These are phyloP conservation scores for Ceratina calcarata DNA, from an alignment of 1,140 invertebrate genomes.

Conservation along the genomic window DNA sequence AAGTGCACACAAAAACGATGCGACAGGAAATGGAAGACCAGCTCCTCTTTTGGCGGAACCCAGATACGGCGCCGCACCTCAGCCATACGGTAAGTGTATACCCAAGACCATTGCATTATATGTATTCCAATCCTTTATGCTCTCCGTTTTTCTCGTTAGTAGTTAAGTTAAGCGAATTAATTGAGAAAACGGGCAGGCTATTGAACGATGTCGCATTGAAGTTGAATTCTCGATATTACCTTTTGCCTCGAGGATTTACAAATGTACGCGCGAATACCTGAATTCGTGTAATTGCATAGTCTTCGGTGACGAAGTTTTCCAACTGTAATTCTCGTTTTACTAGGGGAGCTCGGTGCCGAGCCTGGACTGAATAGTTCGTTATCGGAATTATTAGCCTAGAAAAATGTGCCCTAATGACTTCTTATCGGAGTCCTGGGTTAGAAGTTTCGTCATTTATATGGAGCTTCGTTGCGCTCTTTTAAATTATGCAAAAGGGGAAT, in stretches of 20 bases:
- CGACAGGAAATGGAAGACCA: slow-evolving; percentile 83
- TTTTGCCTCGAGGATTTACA: background rate
- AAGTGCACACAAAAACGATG: slow-evolving; percentile 78
- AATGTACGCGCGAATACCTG: slow-evolving; percentile 9
- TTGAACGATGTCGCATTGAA: background rate
- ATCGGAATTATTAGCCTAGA: slow-evolving; percentile 19
- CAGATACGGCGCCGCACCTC: slow-evolving; percentile 90
- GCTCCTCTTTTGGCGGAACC: slow-evolving; percentile 91
- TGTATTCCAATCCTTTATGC: background rate
- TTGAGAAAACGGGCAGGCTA: slow-evolving; percentile 36
- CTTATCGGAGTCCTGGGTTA: background rate
- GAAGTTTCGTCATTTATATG: background rate
- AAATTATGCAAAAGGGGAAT: background rate
- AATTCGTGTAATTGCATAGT: slow-evolving; percentile 1
- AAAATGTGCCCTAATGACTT: slow-evolving; percentile 3
- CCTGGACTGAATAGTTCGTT: slow-evolving; percentile 6
- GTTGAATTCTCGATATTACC: no score
- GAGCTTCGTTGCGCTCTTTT: background rate
- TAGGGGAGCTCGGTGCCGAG: background rate
- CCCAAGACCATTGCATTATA: background rate
- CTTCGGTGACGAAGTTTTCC: background rate
- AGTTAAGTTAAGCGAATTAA: slow-evolving; percentile 52
- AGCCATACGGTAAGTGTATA: slow-evolving; percentile 89
- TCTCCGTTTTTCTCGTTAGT: slow-evolving; percentile 31
- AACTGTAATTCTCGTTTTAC: background rate